Base-by-base conservation (phyloP, 2,797 vertebrate genomes). In the Acrossocheilus fasciatus region DNA sequence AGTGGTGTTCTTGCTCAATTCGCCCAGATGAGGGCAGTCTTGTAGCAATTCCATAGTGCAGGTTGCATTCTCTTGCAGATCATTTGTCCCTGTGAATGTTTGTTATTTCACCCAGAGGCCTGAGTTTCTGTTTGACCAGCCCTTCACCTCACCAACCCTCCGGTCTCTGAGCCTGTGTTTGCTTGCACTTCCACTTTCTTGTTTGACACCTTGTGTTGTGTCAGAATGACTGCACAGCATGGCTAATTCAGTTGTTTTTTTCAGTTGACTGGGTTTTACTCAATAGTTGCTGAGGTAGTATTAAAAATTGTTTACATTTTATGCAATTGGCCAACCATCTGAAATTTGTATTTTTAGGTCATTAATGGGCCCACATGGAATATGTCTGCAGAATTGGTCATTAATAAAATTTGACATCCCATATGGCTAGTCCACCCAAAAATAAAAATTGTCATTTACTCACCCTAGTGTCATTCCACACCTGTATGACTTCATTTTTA, bases 151-250 rank as follows among this genome's bases (percentile, higher is more conserved):
- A 47, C 54, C 82, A 88, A 64, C 76, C 81, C 85, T 82, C 83
- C n/a, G 72, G 86, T 91, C 85, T 84, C 86, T 89, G 89, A 87
- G 86, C 70, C 83, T 68, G 20, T 86, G 87, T 57, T 89, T 64
- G 80, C 85, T 82, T 89, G 87, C 89, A 87, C 88, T 89, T 93
- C 93, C 93, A 90, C 91, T 93, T 93, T 90, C 91, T 93, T 89
- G 76, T 91, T 93, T 93, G 72, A 83, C 87, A 86, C 36, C 66
- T 91, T 91, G 34, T 26, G 17, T 92, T 88, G 62, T 91, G 9
- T 34, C 43, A 30, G 45, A 85, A 91, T 91, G 26, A 47, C 69
- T 11, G 36, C 11, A 78, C 69, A 50, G 85, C 87, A 88, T 84
- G 30, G 76, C 66, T 62, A 45, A 47, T 80, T 72, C 8, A 72